A percentile compares a stretch with the other conserved stretches of the same genome.
These are phyloP conservation scores for Eurystomus gularis DNA, from an alignment of 2,113 vertebrate genomes.

Conservation along the genomic window DNA sequence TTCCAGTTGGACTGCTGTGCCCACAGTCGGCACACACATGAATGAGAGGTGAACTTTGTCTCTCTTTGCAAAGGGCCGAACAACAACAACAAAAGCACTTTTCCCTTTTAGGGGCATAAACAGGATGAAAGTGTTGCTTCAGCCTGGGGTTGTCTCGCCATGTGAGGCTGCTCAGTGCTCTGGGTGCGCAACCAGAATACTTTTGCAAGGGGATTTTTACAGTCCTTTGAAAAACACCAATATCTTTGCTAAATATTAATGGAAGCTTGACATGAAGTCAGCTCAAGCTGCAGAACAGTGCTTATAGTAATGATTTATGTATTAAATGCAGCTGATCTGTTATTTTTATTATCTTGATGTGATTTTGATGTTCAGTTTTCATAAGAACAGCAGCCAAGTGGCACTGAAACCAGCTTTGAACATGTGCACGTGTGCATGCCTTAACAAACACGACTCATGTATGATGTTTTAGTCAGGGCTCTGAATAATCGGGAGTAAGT, in stretches of 20 bases:
- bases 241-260: constrained; percentile 1
- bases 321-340: constrained; percentile 20
- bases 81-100: background rate
- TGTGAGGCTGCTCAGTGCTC: background rate
- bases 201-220: background rate
- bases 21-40: background rate
- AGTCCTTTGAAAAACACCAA: background rate
- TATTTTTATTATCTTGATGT: constrained; percentile 40
- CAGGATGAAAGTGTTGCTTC: constrained; percentile 43
- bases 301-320: constrained; percentile 28
- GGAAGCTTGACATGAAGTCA: constrained; percentile 5
- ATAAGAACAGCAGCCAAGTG: background rate
- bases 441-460: background rate
- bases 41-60: constrained; percentile 36
- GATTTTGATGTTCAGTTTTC: constrained; percentile 34
- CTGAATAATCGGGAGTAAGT: background rate
- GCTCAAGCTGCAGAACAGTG: background rate
- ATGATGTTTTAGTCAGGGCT: background rate
- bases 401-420: background rate
- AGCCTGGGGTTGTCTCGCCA: background rate
- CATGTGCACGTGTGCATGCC: background rate
- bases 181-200: background rate
- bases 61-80: background rate
- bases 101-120: constrained; percentile 47
- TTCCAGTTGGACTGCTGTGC: background rate